A percentile compares a stretch with the other conserved stretches of the same genome.
Evolutionary conservation across 2,888 invertebrate genomes (phyloP).

Genomic region (Melanchra persicariae): DNA sequence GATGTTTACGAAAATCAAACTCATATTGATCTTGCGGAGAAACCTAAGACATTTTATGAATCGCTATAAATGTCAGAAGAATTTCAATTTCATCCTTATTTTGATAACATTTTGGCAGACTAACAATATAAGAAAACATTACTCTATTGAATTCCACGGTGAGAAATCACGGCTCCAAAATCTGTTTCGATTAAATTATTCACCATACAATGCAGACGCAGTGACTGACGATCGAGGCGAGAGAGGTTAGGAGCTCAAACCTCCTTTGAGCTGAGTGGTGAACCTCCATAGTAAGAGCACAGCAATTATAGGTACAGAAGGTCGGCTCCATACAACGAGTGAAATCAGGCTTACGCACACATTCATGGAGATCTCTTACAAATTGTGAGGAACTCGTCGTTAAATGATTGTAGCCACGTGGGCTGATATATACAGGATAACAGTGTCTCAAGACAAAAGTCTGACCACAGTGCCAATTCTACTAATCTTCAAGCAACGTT

Average conservation of each 20-base stretch:
- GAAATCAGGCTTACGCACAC: no score
- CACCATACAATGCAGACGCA: constrained; percentile 8
- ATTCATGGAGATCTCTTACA: no score
- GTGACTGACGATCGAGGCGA: constrained; percentile 17
- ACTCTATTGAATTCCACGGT: not conserved
- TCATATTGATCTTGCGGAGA: no score
- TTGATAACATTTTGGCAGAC: not conserved
- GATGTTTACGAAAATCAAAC: no score
- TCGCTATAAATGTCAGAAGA: no score
- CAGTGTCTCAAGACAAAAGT: no score
- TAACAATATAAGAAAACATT: not conserved
- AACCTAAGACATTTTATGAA: no score
- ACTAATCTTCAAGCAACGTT: no score
- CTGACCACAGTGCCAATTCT: no score
- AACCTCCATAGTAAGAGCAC: constrained; percentile 7
- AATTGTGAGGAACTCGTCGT: no score
- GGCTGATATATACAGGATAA: no score
- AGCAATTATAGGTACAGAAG: not conserved
- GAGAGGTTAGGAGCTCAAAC: constrained; percentile 11
- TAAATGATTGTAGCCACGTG: no score
- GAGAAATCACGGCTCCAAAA: constrained; percentile 2
- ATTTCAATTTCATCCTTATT: not conserved
- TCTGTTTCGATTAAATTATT: constrained; percentile 39
- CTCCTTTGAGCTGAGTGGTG: constrained; percentile 19
- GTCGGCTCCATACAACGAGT: not conserved